These are phyloP conservation scores for Bombus pyrosoma DNA, from an alignment of 1,140 invertebrate species.

Conservation along the genomic window DNA sequence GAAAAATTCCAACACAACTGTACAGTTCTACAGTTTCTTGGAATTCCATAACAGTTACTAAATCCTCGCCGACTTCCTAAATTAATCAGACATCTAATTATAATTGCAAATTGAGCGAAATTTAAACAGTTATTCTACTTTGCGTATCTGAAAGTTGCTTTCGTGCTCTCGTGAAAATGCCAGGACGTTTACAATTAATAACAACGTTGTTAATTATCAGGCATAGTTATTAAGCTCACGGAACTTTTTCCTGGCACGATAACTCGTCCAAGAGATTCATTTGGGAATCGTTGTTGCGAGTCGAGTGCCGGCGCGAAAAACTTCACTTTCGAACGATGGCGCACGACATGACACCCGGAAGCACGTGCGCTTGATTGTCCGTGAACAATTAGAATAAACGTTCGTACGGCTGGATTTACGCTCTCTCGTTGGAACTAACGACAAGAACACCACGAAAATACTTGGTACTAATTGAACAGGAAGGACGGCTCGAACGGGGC, in stretches of 20 bases:
- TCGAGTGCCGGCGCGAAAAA: not conserved
- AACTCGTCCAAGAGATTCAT: not conserved
- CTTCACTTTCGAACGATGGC: slow-evolving; percentile 44
- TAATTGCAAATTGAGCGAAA: not conserved
- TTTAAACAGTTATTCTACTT: not conserved
- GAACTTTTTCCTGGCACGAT: not conserved
- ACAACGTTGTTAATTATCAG: not conserved
- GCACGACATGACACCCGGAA: slow-evolving; percentile 41
- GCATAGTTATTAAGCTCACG: not conserved
- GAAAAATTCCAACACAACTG: not conserved
- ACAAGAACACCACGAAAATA: slow-evolving; percentile 34
- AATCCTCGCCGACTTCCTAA: not conserved
- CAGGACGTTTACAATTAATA: not conserved
- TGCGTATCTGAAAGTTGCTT: not conserved
- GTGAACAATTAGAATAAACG: slow-evolving; percentile 56
- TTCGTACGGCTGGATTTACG: slow-evolving; percentile 10
- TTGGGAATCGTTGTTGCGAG: not conserved
- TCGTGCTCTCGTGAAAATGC: not conserved
- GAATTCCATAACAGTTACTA: not conserved
- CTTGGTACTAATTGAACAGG: slow-evolving; percentile 59
- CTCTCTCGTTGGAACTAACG: slow-evolving; percentile 59
- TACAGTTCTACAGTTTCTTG: not conserved
- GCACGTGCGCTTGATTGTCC: slow-evolving; percentile 41
- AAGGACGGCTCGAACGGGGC: slow-evolving; percentile 20
- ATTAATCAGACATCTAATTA: not conserved